Conservation (phyloP, 1,140 invertebrate genomes). For the Chrysoperla carnea region DNA sequence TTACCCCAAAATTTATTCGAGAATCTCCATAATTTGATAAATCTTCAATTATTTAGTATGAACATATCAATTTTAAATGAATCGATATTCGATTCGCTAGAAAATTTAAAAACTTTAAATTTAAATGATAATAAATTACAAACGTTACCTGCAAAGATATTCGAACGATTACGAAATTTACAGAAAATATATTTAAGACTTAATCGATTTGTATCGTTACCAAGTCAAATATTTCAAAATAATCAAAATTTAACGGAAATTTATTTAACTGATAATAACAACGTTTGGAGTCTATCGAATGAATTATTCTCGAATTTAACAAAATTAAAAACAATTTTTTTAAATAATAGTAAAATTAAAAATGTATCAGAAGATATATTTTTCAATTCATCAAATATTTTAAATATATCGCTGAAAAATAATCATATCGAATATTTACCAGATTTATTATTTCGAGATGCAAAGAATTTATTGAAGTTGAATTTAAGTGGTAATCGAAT, state of each 20-base stretch:
- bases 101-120: background rate
- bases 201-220: conserved; percentile 38
- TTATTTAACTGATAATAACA: conserved; percentile 32
- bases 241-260: conserved; percentile 31
- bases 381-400: conserved; percentile 30
- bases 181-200: conserved; percentile 34
- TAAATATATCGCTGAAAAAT: conserved; percentile 27
- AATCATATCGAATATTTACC: background rate
- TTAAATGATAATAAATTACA: background rate
- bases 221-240: conserved; percentile 33
- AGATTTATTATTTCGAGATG: too few species aligned
- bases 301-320: conserved; percentile 33
- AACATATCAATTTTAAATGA: background rate
- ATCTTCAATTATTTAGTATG: too few species aligned
- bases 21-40: too few species aligned
- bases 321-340: conserved; percentile 27
- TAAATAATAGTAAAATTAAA: conserved; percentile 19
- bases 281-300: conserved; percentile 30
- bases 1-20: too few species aligned
- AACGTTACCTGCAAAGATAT: conserved; percentile 1
- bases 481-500: conserved; percentile 3
- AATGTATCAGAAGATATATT: conserved; percentile 35
- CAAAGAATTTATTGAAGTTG: background rate
- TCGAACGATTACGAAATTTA: conserved; percentile 21
- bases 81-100: background rate